Conservation (phyloP, 1,140 invertebrate species). For the Tetramorium simillimum region DNA sequence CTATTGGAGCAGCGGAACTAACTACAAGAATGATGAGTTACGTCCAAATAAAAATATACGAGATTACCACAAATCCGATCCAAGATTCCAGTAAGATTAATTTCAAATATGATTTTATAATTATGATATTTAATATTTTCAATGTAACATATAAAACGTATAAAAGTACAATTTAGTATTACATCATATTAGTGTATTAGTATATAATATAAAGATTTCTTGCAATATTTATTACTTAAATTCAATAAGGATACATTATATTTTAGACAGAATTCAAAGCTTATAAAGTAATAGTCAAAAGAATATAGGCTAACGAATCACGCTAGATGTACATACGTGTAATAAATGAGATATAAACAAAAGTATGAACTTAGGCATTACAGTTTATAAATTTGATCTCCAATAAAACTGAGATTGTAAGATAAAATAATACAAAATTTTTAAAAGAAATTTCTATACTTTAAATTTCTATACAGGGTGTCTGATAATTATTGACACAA, state of each 20-base stretch:
- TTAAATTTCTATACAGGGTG: background rate
- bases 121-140: background rate
- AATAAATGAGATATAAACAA: too few relatives aligned
- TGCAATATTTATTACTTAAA: background rate
- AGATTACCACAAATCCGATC: background rate
- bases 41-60: slow-evolving; percentile 13
- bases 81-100: slow-evolving; percentile 5
- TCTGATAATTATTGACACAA: too few relatives aligned
- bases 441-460: background rate
- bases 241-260: background rate
- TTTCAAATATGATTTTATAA: slow-evolving; percentile 2
- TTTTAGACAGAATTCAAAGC: background rate
- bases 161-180: background rate
- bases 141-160: background rate
- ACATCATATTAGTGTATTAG: too few relatives aligned
- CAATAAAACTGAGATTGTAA: background rate
- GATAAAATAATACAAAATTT: background rate
- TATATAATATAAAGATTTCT: background rate
- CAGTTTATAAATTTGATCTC: background rate
- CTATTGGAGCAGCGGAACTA: slow-evolving; percentile 18
- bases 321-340: too few relatives aligned
- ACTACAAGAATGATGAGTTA: slow-evolving; percentile 25
- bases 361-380: too few relatives aligned
- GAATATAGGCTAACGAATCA: too few relatives aligned
- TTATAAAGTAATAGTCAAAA: background rate